Evolutionary conservation across 2,888 invertebrate genomes (phyloP).

Genomic region (Myopa tessellatipennis): DNA sequence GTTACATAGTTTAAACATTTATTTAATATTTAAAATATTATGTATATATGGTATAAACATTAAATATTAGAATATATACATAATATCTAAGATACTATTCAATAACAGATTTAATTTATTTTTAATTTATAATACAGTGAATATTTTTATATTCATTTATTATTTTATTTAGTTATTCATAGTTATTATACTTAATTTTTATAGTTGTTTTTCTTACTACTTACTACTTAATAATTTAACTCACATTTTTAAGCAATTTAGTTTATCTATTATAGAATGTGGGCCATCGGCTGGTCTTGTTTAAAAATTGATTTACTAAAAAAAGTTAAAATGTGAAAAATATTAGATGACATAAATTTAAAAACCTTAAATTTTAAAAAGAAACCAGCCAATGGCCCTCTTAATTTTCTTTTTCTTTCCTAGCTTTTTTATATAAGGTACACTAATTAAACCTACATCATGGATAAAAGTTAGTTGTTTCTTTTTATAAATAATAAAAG

Average conservation of each 20-base stretch:
- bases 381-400: too few species aligned
- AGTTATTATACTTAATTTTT: background rate
- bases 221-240: background rate
- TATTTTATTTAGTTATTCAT: background rate
- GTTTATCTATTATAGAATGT: too few species aligned
- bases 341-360: too few species aligned
- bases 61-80: background rate
- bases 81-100: background rate
- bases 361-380: too few species aligned
- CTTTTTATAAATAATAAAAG: background rate
- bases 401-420: too few species aligned
- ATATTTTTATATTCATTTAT: background rate
- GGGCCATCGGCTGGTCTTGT: too few species aligned
- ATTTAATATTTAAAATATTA: background rate
- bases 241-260: background rate
- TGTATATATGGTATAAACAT: background rate
- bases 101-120: background rate
- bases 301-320: too few species aligned
- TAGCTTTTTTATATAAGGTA: too few species aligned
- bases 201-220: background rate
- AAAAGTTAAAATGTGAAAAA: too few species aligned
- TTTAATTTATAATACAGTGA: background rate
- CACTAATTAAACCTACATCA: too few species aligned
- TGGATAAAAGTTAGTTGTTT: too few species aligned
- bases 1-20: too few species aligned